Evolutionary conservation across 2,888 invertebrate genomes (phyloP).

Genomic region (Molorchus minor): DNA sequence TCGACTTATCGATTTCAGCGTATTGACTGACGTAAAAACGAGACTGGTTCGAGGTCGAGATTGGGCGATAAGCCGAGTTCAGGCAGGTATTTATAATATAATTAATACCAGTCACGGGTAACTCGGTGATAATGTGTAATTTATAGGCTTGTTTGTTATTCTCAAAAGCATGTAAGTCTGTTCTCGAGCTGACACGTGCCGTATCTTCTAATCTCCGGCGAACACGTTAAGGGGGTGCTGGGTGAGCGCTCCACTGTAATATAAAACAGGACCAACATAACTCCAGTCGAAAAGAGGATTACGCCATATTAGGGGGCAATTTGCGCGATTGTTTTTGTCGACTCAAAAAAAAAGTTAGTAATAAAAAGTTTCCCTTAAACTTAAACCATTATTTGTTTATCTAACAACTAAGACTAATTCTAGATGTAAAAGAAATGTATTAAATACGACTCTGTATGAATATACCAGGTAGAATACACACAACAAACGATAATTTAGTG

Average conservation of each 20-base stretch:
- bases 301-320: background rate
- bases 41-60: background rate
- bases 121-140: constrained; percentile 52
- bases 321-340: constrained; percentile 7
- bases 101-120: constrained; percentile 47
- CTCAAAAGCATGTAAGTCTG: constrained; percentile 52
- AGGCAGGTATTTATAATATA: constrained; percentile 31
- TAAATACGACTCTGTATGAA: too few relatives aligned
- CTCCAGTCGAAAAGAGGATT: constrained; percentile 11
- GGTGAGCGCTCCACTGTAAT: background rate
- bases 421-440: too few relatives aligned
- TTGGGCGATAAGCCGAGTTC: background rate
- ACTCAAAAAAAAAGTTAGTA: too few relatives aligned
- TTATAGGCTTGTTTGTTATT: constrained; percentile 54
- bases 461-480: too few relatives aligned
- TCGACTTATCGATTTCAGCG: constrained; percentile 4
- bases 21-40: constrained; percentile 9
- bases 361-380: too few relatives aligned
- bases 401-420: too few relatives aligned
- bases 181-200: constrained; percentile 56
- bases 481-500: too few relatives aligned
- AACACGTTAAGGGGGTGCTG: constrained; percentile 45
- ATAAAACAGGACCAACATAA: constrained; percentile 15
- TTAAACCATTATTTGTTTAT: too few relatives aligned
- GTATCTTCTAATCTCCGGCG: constrained; percentile 57